phyloP scores from a whole-genome alignment of 53 echinoderm and acorn worm species.

The Zoroaster sp. region DNA sequence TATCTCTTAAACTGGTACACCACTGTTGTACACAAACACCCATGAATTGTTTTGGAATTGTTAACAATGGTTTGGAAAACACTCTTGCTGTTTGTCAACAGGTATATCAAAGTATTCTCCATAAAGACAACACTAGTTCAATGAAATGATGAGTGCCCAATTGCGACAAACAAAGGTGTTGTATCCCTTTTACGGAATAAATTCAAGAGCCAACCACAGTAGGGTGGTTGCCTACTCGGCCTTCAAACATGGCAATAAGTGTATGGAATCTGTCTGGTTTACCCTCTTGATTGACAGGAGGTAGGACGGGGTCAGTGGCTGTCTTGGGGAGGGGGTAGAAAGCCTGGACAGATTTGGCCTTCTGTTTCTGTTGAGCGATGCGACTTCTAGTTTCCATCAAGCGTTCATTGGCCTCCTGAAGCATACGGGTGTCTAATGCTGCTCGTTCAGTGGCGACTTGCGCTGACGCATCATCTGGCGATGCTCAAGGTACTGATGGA shows the following conservation, averaged over 20 bases:
- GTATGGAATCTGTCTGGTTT: conserved; percentile 89
- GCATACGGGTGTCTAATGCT: conserved; percentile 75
- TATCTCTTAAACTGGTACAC: too few relatives aligned
- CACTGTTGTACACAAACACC: too few relatives aligned
- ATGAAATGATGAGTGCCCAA: background rate
- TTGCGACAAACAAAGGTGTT: background rate
- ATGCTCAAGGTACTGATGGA: conserved; percentile 88
- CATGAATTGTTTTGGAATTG: too few relatives aligned
- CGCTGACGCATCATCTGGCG: conserved; percentile 93
- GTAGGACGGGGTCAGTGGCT: conserved; percentile 85
- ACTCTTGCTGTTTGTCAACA: too few relatives aligned
- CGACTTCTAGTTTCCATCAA: conserved; percentile 72
- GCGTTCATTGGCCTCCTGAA: conserved; percentile 81
- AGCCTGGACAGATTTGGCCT: conserved; percentile 66
- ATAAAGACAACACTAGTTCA: too few relatives aligned
- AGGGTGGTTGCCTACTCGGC: conserved; percentile 91
- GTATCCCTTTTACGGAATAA: background rate
- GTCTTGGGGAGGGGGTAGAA: conserved; percentile 91
- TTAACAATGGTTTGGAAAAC: too few relatives aligned
- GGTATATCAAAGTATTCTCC: too few relatives aligned
- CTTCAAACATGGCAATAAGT: conserved; percentile 90
- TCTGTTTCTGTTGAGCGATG: conserved; percentile 76
- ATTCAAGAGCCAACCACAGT: conserved; percentile 56
- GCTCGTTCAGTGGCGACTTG: conserved; percentile 82
- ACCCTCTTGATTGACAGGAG: conserved; percentile 83